Conservation (phyloP, 2,888 invertebrate species). For the Nematopogon swammerdamellus region DNA sequence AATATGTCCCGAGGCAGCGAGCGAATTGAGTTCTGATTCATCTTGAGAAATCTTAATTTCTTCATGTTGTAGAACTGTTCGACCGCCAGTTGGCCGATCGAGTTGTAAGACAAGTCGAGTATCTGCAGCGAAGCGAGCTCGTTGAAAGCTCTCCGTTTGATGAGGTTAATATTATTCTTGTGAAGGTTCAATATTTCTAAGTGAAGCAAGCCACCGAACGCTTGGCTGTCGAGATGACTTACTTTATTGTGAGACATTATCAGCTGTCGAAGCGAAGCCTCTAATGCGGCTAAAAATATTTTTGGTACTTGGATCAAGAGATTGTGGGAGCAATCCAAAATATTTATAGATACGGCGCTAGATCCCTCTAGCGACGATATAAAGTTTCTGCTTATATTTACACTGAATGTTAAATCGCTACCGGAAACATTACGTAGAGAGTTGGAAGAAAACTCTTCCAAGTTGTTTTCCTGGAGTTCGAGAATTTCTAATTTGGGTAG, state of each 20-base stretch:
- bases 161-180: conserved; percentile 67
- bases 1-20: conserved; percentile 76
- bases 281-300: conserved; percentile 61
- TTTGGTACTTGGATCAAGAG: conserved; percentile 63
- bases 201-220: conserved; percentile 66
- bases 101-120: conserved; percentile 75
- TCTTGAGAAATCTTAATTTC: conserved; percentile 68
- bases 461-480: conserved; percentile 76
- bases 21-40: conserved; percentile 69
- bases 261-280: conserved; percentile 63
- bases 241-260: conserved; percentile 75
- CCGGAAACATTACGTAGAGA: conserved; percentile 68
- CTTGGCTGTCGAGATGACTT: conserved; percentile 64
- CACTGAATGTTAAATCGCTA: conserved; percentile 61
- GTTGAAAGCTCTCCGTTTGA: conserved; percentile 75
- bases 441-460: conserved; percentile 65
- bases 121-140: conserved; percentile 73
- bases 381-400: conserved; percentile 75
- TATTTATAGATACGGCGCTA: conserved; percentile 58
- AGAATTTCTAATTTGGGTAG: conserved; percentile 73
- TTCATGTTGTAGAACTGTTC: conserved; percentile 78
- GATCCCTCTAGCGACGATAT: conserved; percentile 46
- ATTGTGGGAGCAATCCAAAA: conserved; percentile 70
- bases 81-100: conserved; percentile 70
- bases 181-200: conserved; percentile 73